Conservation (phyloP, 2,113 vertebrate genomes). For the Seriola aureovittata region DNA sequence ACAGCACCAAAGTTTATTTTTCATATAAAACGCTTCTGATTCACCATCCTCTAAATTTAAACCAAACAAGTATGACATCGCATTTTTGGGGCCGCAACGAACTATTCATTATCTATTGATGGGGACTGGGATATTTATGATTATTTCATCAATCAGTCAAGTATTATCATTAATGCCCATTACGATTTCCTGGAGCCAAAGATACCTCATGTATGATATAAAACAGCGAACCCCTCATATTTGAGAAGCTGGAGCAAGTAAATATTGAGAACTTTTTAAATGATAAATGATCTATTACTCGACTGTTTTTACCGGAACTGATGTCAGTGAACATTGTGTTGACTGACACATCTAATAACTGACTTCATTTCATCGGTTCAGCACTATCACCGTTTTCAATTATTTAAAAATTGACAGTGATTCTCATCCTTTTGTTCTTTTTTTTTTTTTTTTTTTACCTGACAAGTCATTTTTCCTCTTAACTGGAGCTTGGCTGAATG, state of each 20-base stretch:
- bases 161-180: no score
- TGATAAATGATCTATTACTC: background rate
- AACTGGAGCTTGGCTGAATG: background rate
- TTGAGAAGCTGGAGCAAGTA: no score
- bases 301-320: background rate
- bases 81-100: no score
- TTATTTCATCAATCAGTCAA: no score
- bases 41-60: background rate
- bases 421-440: background rate
- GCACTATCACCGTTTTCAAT: no score
- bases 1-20: background rate
- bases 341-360: background rate
- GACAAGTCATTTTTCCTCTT: background rate
- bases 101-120: no score
- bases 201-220: no score
- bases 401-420: background rate
- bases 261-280: no score
- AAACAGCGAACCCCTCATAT: no score
- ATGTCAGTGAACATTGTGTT: background rate
- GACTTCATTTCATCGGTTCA: background rate
- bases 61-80: background rate
- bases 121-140: no score
- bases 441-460: background rate
- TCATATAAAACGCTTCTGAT: background rate
- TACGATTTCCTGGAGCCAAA: no score